phyloP scores from a whole-genome alignment of 2,797 vertebrate species.

The Melanotaenia boesemani region DNA sequence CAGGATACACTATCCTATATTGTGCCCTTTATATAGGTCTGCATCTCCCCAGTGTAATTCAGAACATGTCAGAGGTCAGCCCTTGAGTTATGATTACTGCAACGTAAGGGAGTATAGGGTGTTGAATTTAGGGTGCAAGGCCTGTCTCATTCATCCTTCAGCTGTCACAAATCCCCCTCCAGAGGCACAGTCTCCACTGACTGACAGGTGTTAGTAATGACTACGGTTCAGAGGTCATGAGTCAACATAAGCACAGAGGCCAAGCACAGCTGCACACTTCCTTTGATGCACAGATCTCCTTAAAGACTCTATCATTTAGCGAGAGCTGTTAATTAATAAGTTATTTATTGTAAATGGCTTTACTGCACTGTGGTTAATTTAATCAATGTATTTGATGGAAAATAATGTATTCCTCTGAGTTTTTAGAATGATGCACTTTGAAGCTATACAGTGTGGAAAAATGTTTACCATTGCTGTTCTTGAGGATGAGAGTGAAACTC shows the following conservation, averaged over 20 bases:
- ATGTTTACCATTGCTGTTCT: constrained; percentile 15
- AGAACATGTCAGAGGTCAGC: constrained; percentile 66
- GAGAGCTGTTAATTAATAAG: constrained; percentile 32
- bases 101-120: constrained; percentile 51
- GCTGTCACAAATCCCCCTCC: constrained; percentile 72
- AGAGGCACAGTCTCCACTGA: constrained; percentile 66
- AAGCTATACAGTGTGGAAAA: constrained; percentile 14
- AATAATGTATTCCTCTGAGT: neutral
- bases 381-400: constrained; percentile 14
- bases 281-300: constrained; percentile 44
- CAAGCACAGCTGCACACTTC: constrained; percentile 71
- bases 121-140: constrained; percentile 68
- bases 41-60: constrained; percentile 54
- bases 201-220: constrained; percentile 83
- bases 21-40: constrained; percentile 43
- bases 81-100: constrained; percentile 77
- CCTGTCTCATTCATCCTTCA: constrained; percentile 77
- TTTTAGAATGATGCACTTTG: neutral
- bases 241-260: constrained; percentile 65
- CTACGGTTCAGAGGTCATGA: constrained; percentile 70
- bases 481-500: constrained; percentile 2
- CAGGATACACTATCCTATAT: constrained; percentile 29
- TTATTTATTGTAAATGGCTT: constrained; percentile 3
- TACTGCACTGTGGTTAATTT: neutral
- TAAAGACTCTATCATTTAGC: constrained; percentile 46